phyloP scores from a whole-genome alignment of 2,797 vertebrate species.

The Linurgus olivaceus region DNA sequence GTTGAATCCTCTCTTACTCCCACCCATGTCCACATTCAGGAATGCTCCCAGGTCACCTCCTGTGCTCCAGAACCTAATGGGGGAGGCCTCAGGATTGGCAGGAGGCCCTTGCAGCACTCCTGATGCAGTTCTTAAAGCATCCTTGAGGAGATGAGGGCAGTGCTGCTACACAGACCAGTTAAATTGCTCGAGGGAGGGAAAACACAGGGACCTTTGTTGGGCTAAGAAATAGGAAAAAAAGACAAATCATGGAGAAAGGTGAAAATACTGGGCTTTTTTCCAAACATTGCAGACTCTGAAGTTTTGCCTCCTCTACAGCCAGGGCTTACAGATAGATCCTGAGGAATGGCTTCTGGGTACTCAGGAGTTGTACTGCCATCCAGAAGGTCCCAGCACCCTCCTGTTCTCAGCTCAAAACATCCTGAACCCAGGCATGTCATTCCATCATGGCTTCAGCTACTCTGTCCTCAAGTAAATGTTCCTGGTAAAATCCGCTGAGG shows the following conservation, averaged over 20 bases:
- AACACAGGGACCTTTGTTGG: not conserved
- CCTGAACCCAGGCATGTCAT: not conserved
- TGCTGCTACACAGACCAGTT: not conserved
- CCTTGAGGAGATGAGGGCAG: not conserved
- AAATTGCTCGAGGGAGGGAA: rapidly evolving
- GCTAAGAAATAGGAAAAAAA: not conserved
- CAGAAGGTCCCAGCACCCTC: not conserved
- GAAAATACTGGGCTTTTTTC: rapidly evolving
- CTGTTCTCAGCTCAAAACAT: not conserved
- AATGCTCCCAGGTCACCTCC: not conserved
- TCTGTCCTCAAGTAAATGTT: not conserved
- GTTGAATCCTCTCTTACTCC: rapidly evolving
- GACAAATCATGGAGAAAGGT: not conserved
- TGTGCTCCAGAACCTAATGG: rapidly evolving
- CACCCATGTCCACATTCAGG: not conserved
- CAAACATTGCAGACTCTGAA: not conserved
- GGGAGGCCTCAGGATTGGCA: rapidly evolving
- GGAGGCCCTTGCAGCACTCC: not conserved
- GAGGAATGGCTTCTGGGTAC: not conserved
- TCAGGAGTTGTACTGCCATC: not conserved
- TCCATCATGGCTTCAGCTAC: not conserved
- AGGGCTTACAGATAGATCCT: not conserved
- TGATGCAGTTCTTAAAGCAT: rapidly evolving
- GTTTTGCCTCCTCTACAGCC: not conserved
- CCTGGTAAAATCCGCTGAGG: not conserved